Base-by-base conservation (phyloP, 2,888 invertebrate genomes). In the Callyntrura guangdongensis region DNA sequence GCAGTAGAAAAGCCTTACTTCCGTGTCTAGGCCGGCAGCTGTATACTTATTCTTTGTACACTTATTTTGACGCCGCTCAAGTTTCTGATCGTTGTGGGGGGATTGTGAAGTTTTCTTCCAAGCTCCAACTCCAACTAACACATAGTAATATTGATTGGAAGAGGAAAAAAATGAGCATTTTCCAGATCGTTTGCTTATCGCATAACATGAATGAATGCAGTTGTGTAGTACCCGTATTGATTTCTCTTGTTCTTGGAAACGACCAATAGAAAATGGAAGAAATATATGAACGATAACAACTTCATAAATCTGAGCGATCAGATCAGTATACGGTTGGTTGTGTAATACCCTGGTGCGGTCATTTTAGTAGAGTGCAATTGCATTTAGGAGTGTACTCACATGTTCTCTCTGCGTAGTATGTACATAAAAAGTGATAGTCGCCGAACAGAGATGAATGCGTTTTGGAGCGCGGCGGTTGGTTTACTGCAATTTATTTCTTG, bases 111-210 rank as follows among this genome's bases (percentile, higher is more conserved):
- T 45, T 69, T 69, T 20, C 36, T 6, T 36, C 14, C n/a, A 69
- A 45, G 45, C n/a, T n/a, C n/a, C 17, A 45, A 9, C 72, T 17
- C 22, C 2, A 14, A 22, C 8, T 12, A 72, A 72, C 47, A 64
- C 64, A 25, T 72, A n/a, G 27, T 36, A 47, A 74, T 47, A 74
- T 47, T 74, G 72, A 74, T 74, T 74, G 67, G 64, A 17, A 69
- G 85, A 17, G 61, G 36, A 22, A 84, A 77, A n/a, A 86, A 77
- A 69, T 20, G 56, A 25, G 17, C 56, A 12, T 77, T 86, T 86
- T 86, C 77, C 86, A 25, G 79, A 79, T 77, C 77, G 79, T 64
- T 86, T 77, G 25, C 61, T 79, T 59, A 74, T 74, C 45, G 20
- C 20, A 11, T 22, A 49, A 47, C 36, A 49, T 74, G 17, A 77